Evolutionary conservation across 2,888 invertebrate species (phyloP).

Genomic region (Calliphora vomitoria): DNA sequence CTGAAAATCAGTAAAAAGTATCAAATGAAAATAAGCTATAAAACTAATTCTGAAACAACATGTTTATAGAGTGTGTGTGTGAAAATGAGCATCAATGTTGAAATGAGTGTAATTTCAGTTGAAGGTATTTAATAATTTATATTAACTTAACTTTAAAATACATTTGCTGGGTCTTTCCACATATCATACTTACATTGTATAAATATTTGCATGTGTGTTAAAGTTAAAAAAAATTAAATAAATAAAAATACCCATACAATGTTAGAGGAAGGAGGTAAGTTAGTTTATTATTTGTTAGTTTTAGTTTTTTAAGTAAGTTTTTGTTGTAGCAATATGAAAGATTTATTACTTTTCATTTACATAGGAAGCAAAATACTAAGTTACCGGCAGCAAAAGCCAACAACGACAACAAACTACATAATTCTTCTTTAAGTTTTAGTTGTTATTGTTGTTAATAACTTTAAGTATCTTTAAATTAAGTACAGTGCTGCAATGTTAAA

Average conservation of each 20-base stretch:
- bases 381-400: background rate
- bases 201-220: conserved; percentile 11
- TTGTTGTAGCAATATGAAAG: background rate
- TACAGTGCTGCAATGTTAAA: background rate
- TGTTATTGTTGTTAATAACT: conserved; percentile 53
- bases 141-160: background rate
- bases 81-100: too few relatives aligned
- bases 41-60: background rate
- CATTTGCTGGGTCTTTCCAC: background rate
- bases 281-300: background rate
- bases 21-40: too few relatives aligned
- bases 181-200: background rate
- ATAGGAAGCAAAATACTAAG: conserved; percentile 38
- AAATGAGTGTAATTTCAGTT: too few relatives aligned
- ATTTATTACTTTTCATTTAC: conserved; percentile 54
- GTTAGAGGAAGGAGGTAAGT: conserved; percentile 4
- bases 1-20: too few relatives aligned
- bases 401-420: conserved; percentile 28
- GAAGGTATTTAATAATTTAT: too few relatives aligned
- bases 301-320: conserved; percentile 1
- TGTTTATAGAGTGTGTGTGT: too few relatives aligned
- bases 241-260: background rate
- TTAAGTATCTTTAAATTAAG: conserved; percentile 38
- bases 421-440: conserved; percentile 12
- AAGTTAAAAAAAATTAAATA: background rate